phyloP scores from a whole-genome alignment of 2,113 vertebrate genomes.

The Syngnathoides biaculeatus region DNA sequence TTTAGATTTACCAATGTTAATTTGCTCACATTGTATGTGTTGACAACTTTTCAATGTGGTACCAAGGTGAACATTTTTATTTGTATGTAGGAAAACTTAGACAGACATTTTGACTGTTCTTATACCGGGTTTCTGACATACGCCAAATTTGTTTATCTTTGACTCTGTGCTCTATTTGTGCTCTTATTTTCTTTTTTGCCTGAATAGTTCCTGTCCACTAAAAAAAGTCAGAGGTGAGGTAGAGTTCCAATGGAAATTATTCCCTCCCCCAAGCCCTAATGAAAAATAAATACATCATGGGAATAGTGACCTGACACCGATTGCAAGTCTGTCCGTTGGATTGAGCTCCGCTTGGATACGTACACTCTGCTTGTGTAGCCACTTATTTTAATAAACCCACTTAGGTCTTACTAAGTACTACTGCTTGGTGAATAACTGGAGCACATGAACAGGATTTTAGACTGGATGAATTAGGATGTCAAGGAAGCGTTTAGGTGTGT shows the following conservation, averaged over 20 bases:
- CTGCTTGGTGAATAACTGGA: slow-evolving; percentile 57
- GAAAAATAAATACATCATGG: slow-evolving; percentile 42
- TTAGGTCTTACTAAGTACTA: slow-evolving; percentile 63
- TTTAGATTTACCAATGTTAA: slow-evolving; percentile 36
- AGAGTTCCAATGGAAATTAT: slow-evolving; percentile 24
- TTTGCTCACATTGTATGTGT: slow-evolving; percentile 2
- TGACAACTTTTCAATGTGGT: slow-evolving; percentile 14
- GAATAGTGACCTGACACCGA: slow-evolving; percentile 34
- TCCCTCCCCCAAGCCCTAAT: slow-evolving; percentile 17
- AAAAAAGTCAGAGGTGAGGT: slow-evolving; percentile 21
- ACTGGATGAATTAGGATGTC: slow-evolving; percentile 30
- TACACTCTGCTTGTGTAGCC: slow-evolving; percentile 47
- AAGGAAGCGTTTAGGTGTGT: slow-evolving; percentile 29
- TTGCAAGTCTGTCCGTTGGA: slow-evolving; percentile 51
- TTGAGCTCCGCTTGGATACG: slow-evolving; percentile 35
- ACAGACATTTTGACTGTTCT: slow-evolving; percentile 19
- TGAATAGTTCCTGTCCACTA: slow-evolving; percentile 9
- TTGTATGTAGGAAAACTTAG: slow-evolving; percentile 15
- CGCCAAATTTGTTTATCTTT: slow-evolving; percentile 34
- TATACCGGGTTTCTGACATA: background rate
- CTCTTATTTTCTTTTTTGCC: slow-evolving; percentile 20
- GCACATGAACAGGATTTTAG: slow-evolving; percentile 41
- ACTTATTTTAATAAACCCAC: slow-evolving; percentile 69
- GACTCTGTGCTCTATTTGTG: slow-evolving; percentile 18
- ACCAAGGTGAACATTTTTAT: slow-evolving; percentile 24